phyloP scores from a whole-genome alignment of 2,113 vertebrate species.

The Myrmecophaga tridactyla region DNA sequence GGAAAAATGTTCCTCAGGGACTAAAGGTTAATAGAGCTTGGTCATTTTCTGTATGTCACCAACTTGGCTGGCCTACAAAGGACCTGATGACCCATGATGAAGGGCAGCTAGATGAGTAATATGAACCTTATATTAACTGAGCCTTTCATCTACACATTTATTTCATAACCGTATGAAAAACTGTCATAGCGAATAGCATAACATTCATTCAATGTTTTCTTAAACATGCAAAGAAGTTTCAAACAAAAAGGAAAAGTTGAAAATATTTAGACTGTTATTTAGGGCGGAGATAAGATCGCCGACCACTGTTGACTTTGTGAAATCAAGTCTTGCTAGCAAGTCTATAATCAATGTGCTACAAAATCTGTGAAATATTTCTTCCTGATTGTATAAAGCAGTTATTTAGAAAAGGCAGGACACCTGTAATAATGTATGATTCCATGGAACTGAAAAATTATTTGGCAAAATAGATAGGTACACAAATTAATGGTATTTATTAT shows the following conservation, averaged over 20 bases:
- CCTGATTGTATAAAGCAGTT: background rate
- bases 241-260: background rate
- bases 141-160: background rate
- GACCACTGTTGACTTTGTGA: background rate
- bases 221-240: background rate
- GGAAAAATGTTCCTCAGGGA: background rate
- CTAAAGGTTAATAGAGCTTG: background rate
- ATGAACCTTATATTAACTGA: background rate
- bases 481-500: too few species aligned
- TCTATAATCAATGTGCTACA: background rate
- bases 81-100: background rate
- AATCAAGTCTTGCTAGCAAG: background rate
- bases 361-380: background rate
- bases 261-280: background rate
- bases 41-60: background rate
- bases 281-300: fast-evolving
- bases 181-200: background rate
- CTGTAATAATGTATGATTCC: too few species aligned
- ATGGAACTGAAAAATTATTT: background rate
- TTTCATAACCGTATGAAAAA: background rate
- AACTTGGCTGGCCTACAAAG: background rate
- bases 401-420: background rate
- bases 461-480: background rate
- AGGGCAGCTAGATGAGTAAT: background rate
- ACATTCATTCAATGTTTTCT: background rate